Conservation (phyloP, 2,888 invertebrate genomes). For the Cantharis rustica region DNA sequence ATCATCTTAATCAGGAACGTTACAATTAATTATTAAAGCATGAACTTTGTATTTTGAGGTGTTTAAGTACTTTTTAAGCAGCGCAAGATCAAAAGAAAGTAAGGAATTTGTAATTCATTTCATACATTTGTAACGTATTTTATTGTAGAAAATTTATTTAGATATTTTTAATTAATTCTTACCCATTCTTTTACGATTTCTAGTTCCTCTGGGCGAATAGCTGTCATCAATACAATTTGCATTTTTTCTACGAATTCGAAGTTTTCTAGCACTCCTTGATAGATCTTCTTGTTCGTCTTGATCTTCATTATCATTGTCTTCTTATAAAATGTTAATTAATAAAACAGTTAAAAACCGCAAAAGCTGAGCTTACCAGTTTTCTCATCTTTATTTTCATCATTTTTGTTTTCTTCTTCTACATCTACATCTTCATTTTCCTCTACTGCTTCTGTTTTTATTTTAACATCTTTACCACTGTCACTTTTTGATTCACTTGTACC, state of each 20-base stretch:
- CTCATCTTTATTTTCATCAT: slow-evolving; percentile 7
- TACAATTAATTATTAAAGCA: too few relatives aligned
- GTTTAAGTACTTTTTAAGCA: background rate
- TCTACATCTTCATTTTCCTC: slow-evolving; percentile 22
- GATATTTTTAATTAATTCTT: background rate
- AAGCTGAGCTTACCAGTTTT: background rate
- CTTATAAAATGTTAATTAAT: background rate
- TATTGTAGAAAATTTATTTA: background rate
- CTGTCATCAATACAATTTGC: slow-evolving; percentile 32
- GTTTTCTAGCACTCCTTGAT: slow-evolving; percentile 38
- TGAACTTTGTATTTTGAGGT: background rate
- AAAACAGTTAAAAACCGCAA: background rate
- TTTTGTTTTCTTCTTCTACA: slow-evolving; percentile 3
- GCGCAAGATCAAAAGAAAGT: background rate
- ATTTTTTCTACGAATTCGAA: slow-evolving; percentile 32
- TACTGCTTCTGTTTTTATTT: slow-evolving; percentile 25
- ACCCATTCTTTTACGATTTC: slow-evolving; percentile 36
- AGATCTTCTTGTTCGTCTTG: slow-evolving; percentile 33
- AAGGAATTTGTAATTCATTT: too few relatives aligned
- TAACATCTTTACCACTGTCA: slow-evolving; percentile 30
- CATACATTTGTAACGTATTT: background rate
- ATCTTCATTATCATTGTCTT: slow-evolving; percentile 10
- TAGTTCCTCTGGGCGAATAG: slow-evolving; percentile 35
- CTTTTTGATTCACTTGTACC: slow-evolving; percentile 35
- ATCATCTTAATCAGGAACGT: too few relatives aligned